phyloP scores from a whole-genome alignment of 2,797 vertebrate species.

The Spea hammondii region DNA sequence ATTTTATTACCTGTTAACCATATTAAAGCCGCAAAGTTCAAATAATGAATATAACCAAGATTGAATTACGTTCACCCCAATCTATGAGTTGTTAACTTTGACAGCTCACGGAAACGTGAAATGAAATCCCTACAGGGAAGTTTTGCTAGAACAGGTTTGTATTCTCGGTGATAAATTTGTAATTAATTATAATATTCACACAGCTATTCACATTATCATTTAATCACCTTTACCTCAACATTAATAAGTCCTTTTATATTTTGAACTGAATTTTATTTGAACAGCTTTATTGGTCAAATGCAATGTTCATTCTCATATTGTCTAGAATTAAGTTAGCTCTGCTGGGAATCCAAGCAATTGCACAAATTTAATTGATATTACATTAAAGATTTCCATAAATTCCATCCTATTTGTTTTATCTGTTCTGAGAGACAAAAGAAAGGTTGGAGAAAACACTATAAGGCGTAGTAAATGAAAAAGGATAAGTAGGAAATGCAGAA shows the following conservation, averaged over 20 bases:
- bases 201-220: slow-evolving; percentile 49
- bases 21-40: slow-evolving; percentile 16
- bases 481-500: no score
- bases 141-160: slow-evolving; percentile 19
- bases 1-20: not conserved
- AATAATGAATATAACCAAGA: slow-evolving; percentile 13
- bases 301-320: slow-evolving; percentile 34
- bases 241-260: slow-evolving; percentile 44
- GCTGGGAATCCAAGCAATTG: slow-evolving; percentile 41
- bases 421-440: slow-evolving; percentile 5
- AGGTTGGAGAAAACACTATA: no score
- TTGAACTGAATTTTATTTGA: slow-evolving; percentile 42
- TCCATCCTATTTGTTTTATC: slow-evolving; percentile 22
- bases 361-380: slow-evolving; percentile 38
- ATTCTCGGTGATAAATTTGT: slow-evolving; percentile 32
- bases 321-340: slow-evolving; percentile 34
- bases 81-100: slow-evolving; percentile 6
- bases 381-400: slow-evolving; percentile 40
- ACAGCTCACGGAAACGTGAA: slow-evolving; percentile 12
- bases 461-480: no score
- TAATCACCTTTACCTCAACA: slow-evolving; percentile 48
- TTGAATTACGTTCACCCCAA: slow-evolving; percentile 21
- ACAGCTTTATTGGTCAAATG: slow-evolving; percentile 45
- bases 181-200: slow-evolving; percentile 41
- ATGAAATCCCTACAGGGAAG: slow-evolving; percentile 31